A percentile compares a stretch with the other conserved stretches of the same genome.
phyloP scores from a whole-genome alignment of 1,140 invertebrate genomes.

The Drosophila bocki region DNA sequence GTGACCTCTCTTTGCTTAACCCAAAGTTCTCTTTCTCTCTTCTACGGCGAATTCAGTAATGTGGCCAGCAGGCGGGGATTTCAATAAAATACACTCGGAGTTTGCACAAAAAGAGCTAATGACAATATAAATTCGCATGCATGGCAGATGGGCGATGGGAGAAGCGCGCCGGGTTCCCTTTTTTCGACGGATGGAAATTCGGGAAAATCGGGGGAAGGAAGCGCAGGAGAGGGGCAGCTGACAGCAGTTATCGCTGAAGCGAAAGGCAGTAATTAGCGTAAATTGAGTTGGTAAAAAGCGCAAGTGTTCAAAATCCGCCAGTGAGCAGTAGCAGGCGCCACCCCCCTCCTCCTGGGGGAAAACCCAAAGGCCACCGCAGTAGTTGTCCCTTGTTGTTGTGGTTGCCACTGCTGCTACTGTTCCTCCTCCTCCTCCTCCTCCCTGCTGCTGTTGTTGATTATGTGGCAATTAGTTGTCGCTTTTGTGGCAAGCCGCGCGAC shows the following conservation, averaged over 20 bases:
- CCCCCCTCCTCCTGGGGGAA: background rate
- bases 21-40: constrained; percentile 14
- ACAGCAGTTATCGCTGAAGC: constrained; percentile 63
- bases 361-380: constrained; percentile 31
- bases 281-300: constrained; percentile 82
- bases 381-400: constrained; percentile 53
- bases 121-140: constrained; percentile 76
- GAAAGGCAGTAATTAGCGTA: constrained; percentile 82
- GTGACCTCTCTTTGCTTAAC: background rate
- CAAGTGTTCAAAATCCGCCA: constrained; percentile 64
- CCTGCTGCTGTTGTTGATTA: constrained; percentile 64
- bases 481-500: constrained; percentile 67
- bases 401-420: constrained; percentile 7
- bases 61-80: constrained; percentile 46
- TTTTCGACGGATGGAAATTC: constrained; percentile 8
- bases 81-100: constrained; percentile 68
- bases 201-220: constrained; percentile 17
- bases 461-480: constrained; percentile 81
- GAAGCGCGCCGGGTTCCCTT: constrained; percentile 24
- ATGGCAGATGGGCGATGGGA: constrained; percentile 59
- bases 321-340: background rate
- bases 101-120: constrained; percentile 75
- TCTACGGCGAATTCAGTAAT: constrained; percentile 59
- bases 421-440: background rate
- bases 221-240: constrained; percentile 2